Evolutionary conservation across 1,140 invertebrate genomes (phyloP), one percentile per base, ranked within the genome.

Genomic region (Trinorchestia longiramus): DNA sequence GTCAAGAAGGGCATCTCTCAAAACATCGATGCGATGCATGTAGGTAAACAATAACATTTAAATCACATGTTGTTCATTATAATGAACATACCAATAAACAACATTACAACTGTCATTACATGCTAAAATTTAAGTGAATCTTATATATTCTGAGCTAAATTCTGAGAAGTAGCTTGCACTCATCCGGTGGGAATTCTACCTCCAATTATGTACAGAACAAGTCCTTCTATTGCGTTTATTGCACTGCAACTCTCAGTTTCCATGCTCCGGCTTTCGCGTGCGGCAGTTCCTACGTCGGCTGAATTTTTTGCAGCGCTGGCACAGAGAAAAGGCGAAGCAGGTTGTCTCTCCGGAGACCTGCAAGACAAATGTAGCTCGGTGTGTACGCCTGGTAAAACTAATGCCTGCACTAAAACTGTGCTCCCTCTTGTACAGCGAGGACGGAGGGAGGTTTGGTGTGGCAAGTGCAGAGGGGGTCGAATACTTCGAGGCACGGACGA

Each of bases 351-450:
- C 43, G 43, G 92, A 94, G 92, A 94, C 92, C 92, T 47, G 43
- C 92, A 94, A 94, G 92, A 94, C 92, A 94, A 94, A 94, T 94
- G 92, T 94, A 15, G 92, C 44, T 42, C 44, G 92, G 92, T 94
- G 92, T 94, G 40, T 11, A 45, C 36, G 43, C 41, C 92, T 47
- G 43, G 92, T 94, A 94, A 94, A 94, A 94, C 92, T 45, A 94
- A 94, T 94, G 92, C 40, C 43, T 45, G 44, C 92, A 94, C 92
- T 94, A 94, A 94, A 94, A 94, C 92, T 94, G 92, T 17, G 44
- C 41, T 43, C 92, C 92, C 43, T 43, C 92, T 44, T 94, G 92
- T 15, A 0, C 36, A 6, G 92, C 19, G 44, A 19, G 92, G 92
- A 3, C 43, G 41, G 43, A 45, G 92, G 43, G 92, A 19, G 36